These are phyloP conservation scores for Synergus umbraculus DNA, from an alignment of 2,888 invertebrate genomes.

Conservation along the genomic window DNA sequence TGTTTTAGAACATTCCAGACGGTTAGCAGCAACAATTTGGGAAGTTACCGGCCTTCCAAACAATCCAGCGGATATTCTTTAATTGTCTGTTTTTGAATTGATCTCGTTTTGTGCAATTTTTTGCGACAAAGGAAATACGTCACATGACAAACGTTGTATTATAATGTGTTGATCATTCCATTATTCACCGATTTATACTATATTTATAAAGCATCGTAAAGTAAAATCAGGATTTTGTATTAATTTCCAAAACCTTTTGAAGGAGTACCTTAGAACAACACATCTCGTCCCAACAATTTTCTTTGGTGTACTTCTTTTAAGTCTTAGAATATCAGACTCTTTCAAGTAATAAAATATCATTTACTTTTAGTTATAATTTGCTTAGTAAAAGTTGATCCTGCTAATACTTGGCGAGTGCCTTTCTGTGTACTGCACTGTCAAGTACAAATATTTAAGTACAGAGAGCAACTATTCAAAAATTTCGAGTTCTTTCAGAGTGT, in stretches of 20 bases:
- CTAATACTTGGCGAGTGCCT: conserved; percentile 9
- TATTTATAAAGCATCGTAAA: conserved; percentile 59
- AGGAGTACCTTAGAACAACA: conserved; percentile 16
- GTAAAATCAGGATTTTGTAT: conserved; percentile 2
- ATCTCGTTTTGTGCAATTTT: conserved; percentile 20
- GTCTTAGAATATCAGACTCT: conserved; percentile 41
- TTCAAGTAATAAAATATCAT: conserved; percentile 40
- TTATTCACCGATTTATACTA: conserved; percentile 57
- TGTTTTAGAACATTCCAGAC: conserved; percentile 90
- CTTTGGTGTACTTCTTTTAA: conserved; percentile 28
- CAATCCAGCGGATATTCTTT: conserved; percentile 82
- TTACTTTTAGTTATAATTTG: conserved; percentile 11
- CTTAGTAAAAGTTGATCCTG: conserved; percentile 35
- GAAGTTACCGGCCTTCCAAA: conserved; percentile 84
- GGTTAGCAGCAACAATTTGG: conserved; percentile 89
- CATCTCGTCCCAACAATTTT: conserved; percentile 9
- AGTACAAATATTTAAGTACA: conserved; percentile 32
- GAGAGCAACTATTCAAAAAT: conserved; percentile 38
- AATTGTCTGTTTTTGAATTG: conserved; percentile 58
- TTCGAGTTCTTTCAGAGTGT: conserved; percentile 26
- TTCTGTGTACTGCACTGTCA: conserved; percentile 6
- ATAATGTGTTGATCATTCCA: conserved; percentile 45
- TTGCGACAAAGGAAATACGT: conserved; percentile 33
- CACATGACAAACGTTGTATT: conserved; percentile 43
- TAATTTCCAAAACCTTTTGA: background rate